Evolutionary conservation across 2,888 invertebrate species (phyloP).

Genomic region (Parascotia fuliginaria): DNA sequence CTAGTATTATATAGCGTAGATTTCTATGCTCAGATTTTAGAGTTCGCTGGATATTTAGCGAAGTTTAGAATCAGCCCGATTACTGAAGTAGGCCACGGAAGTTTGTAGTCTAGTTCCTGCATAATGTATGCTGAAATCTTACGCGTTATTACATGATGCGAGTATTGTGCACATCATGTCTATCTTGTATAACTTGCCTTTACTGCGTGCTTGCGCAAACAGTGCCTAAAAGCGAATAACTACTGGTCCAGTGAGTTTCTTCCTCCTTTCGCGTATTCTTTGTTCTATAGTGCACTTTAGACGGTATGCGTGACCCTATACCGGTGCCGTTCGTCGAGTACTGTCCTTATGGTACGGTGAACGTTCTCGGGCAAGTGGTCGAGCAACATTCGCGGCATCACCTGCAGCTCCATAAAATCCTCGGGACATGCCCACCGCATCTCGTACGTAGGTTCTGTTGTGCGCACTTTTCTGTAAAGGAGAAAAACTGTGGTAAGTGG

Average conservation of each 20-base stretch:
- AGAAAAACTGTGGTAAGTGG: background rate
- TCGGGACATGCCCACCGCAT: constrained; percentile 93
- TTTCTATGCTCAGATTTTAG: background rate
- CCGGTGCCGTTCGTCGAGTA: constrained; percentile 83
- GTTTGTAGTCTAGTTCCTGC: too few species aligned
- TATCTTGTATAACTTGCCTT: background rate
- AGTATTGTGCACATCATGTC: background rate
- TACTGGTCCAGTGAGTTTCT: constrained; percentile 12
- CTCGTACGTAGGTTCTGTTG: constrained; percentile 88
- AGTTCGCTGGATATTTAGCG: background rate
- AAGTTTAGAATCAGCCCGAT: background rate
- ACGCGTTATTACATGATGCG: background rate
- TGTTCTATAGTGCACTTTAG: constrained; percentile 32
- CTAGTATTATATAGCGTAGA: background rate
- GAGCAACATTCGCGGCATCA: constrained; percentile 94
- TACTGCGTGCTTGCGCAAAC: background rate
- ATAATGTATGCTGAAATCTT: too few species aligned
- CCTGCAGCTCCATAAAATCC: constrained; percentile 92
- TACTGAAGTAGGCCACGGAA: background rate
- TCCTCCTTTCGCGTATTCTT: constrained; percentile 6
- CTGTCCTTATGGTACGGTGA: constrained; percentile 88
- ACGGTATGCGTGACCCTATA: constrained; percentile 75
- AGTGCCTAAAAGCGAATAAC: background rate
- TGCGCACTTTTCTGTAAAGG: constrained; percentile 85
- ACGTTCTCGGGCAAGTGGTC: constrained; percentile 95